Percentiles rank a stretch among this genome's conserved stretches.
Conservation (phyloP, 2,797 vertebrate genomes). For the Carduelis carduelis region DNA sequence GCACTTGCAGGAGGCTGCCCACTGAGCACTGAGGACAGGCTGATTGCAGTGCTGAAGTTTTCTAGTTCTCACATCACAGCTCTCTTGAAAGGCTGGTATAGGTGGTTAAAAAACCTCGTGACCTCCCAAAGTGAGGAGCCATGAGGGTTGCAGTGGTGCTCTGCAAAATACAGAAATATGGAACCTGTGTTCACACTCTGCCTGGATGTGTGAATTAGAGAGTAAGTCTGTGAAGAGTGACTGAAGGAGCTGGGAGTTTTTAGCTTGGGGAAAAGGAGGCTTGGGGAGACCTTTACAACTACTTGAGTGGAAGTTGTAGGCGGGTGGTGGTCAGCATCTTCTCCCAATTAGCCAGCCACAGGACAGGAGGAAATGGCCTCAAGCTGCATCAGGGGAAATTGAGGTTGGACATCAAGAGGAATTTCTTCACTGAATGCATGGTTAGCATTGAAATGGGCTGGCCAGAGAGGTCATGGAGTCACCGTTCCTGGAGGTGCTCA, state of each 20-base stretch:
- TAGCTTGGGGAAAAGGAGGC: not conserved
- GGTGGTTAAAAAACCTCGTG: not conserved
- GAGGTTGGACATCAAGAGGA: not conserved
- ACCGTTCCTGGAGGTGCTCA: not conserved
- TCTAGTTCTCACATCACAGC: not conserved
- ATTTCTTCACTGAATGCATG: not conserved
- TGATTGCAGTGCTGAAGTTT: not conserved
- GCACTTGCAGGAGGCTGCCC: not conserved
- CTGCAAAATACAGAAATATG: not conserved
- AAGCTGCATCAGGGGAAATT: not conserved
- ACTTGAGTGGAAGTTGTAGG: not conserved
- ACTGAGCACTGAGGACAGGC: not conserved
- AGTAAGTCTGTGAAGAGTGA: not conserved
- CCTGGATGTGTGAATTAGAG: fast-evolving
- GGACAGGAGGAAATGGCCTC: not conserved
- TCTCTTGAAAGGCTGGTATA: not conserved
- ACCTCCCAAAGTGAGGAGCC: not conserved
- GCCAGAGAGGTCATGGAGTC: not conserved
- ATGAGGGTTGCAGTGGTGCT: not conserved
- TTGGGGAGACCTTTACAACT: not conserved
- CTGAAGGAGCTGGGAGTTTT: not conserved
- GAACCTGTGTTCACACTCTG: fast-evolving
- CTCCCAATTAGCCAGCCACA: not conserved
- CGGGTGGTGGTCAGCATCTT: fast-evolving
- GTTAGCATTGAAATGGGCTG: not conserved